Evolutionary conservation across 2,113 vertebrate species (phyloP).

Genomic region (Charina bottae): DNA sequence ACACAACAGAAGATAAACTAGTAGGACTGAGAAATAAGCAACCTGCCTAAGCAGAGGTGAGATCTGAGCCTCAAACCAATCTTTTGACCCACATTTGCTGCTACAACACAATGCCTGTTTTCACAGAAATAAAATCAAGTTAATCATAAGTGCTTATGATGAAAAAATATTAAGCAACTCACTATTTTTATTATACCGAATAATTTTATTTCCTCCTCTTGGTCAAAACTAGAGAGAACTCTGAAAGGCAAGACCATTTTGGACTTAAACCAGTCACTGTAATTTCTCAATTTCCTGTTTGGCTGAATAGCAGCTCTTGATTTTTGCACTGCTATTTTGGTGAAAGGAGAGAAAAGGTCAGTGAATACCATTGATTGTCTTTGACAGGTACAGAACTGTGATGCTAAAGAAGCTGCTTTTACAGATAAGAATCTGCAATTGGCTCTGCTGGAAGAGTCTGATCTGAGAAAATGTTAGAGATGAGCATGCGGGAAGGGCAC

Average conservation of each 20-base stretch:
- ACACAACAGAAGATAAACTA: background rate
- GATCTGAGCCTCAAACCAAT: background rate
- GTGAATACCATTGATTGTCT: conserved; percentile 12
- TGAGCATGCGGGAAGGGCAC: background rate
- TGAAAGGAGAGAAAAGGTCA: conserved; percentile 24
- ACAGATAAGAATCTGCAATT: background rate
- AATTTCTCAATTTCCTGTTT: conserved; percentile 35
- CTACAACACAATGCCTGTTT: background rate
- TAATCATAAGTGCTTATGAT: background rate
- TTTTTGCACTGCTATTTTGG: conserved; percentile 36
- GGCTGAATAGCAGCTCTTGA: conserved; percentile 34
- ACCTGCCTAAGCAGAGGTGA: background rate
- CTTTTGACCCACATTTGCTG: background rate
- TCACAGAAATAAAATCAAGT: background rate
- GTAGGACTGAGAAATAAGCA: background rate
- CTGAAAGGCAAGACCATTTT: background rate
- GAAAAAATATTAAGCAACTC: background rate
- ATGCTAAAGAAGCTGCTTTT: background rate
- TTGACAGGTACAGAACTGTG: background rate
- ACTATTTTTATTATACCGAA: background rate
- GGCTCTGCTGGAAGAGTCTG: background rate
- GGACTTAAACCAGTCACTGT: background rate
- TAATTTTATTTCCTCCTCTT: background rate
- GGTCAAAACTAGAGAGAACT: background rate
- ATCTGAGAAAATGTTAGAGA: background rate